Base-by-base conservation (phyloP, 23 tunicate species). In the Ascidia mentula region DNA sequence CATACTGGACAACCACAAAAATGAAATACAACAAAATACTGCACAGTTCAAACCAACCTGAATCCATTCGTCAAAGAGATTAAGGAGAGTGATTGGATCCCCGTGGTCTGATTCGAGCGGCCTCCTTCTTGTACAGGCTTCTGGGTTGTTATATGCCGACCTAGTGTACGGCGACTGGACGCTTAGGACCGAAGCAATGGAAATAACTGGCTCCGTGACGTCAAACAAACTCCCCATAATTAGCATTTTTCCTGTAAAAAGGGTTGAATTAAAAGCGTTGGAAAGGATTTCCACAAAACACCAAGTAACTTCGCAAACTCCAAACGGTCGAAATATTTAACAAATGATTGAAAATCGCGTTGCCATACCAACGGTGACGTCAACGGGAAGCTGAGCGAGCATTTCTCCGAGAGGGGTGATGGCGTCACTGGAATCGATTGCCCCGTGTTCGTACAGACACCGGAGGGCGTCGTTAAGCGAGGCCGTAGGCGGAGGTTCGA, bases 201-300 rank as follows among this genome's bases (percentile, higher is more conserved):
- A 83, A 35, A 96, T 83, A n/a, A 96, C 89, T 9, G 88, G 90
- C 32, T 96, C 97, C n/a, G 77, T 77, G 69, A 96, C 69, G 38
- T 96, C 97, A 75, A 88, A 96, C 45, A 96, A 77, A 31, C 98
- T 90, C 20, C 99, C 99, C 97, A 96, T 91, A 6, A 96, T 81
- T 74, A 89, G 72, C 91, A 95, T 77, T 65, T 89, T 89, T 42
- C 92, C 92, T 87, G 88, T 8, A 60, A 36, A 40, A 26, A 53
- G 28, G 24, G 24, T 53, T 3, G 65, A 26, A 53, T 26, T 53
- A 46, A n/a, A n/a, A n/a, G n/a, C n/a, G n/a, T n/a, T 32, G 33
- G 15, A 34, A 32, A 32, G 30, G 13, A 45, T 17, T n/a, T 69
- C 72, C 72, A 69, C 72, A 26, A 12, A 20, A 69, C 15, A 12